Evolutionary conservation across 2,113 vertebrate species (phyloP).

Genomic region (Lota lota): DNA sequence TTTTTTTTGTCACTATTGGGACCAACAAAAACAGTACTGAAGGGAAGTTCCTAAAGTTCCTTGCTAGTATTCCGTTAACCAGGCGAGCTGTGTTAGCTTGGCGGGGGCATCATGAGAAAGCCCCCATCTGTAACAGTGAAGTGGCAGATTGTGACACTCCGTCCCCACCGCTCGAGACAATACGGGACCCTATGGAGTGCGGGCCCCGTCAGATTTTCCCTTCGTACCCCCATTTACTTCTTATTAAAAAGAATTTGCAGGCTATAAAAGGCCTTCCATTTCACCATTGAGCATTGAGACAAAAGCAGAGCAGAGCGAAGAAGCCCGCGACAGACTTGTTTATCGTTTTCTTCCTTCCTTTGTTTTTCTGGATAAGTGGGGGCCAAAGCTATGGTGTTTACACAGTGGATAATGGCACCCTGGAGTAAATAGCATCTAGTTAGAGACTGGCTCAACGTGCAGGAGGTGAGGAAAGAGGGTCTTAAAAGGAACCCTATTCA

Average conservation of each 20-base stretch:
- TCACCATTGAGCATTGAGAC: conserved; percentile 21
- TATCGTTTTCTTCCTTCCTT: neutral
- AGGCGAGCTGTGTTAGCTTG: neutral
- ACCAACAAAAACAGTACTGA: neutral
- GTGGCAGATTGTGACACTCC: neutral
- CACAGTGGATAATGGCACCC: conserved; percentile 3
- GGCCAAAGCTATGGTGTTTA: conserved; percentile 7
- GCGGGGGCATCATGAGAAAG: conserved; percentile 4
- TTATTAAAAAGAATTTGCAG: conserved; percentile 20
- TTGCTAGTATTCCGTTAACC: neutral
- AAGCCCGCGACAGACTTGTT: conserved; percentile 8
- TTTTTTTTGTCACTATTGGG: too few relatives aligned
- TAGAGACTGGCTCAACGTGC: neutral
- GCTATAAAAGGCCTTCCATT: conserved; percentile 11
- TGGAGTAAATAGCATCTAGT: neutral
- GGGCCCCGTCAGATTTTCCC: neutral
- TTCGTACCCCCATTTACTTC: conserved; percentile 3
- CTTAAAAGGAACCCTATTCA: neutral
- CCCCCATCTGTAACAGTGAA: neutral
- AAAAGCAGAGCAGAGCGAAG: conserved; percentile 19
- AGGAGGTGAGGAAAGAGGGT: neutral
- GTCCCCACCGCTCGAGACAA: neutral
- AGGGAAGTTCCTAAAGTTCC: neutral
- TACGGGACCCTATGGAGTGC: conserved; percentile 12
- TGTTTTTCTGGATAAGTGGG: neutral